Evolutionary conservation across 2,888 invertebrate genomes (phyloP).

Genomic region (Andricus quercusramuli): DNA sequence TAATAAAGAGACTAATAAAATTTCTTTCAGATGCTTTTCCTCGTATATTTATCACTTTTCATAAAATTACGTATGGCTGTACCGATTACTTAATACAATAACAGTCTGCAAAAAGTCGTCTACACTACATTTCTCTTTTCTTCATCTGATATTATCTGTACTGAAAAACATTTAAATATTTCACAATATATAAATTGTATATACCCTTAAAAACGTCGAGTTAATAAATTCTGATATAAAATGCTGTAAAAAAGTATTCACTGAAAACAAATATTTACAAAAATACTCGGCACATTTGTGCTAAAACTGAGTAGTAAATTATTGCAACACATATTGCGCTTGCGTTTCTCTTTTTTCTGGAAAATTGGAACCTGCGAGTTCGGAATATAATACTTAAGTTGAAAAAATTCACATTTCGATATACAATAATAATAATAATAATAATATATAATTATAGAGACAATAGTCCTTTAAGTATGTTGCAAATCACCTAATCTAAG

Average conservation of each 20-base stretch:
- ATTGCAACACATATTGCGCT: background rate
- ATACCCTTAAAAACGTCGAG: background rate
- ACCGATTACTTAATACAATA: background rate
- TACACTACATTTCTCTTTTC: background rate
- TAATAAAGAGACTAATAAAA: no score
- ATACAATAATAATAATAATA: no score
- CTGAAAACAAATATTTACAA: background rate
- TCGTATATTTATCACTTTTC: background rate
- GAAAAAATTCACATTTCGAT: background rate
- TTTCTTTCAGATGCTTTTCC: no score
- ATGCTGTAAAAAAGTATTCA: background rate
- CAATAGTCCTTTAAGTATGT: background rate
- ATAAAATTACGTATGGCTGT: background rate
- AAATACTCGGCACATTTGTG: background rate
- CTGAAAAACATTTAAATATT: background rate
- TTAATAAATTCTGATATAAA: conserved; percentile 7
- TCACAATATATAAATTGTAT: conserved; percentile 4
- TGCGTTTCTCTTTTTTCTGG: conserved; percentile 1
- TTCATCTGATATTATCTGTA: background rate
- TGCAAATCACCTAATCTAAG: background rate
- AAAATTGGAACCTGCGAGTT: background rate
- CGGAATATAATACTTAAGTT: background rate
- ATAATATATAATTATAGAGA: background rate
- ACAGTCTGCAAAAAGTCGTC: background rate
- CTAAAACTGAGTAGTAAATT: background rate